These are phyloP conservation scores for Nephrotoma guestfalica DNA, from an alignment of 2,888 invertebrate species.

Conservation along the genomic window DNA sequence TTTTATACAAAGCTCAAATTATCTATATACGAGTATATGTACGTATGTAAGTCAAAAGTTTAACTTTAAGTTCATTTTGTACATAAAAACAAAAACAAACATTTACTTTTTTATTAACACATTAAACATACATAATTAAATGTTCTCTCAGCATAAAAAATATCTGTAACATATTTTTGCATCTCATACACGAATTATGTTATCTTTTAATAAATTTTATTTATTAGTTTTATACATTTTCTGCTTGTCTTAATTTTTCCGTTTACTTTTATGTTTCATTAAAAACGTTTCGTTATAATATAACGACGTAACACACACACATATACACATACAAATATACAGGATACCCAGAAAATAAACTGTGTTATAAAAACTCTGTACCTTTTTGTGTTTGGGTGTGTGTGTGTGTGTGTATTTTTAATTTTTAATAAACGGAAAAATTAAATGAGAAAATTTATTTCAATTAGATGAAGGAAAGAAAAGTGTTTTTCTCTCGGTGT, in stretches of 20 bases:
- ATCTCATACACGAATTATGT: not conserved
- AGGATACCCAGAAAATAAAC: not conserved
- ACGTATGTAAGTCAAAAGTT: not conserved
- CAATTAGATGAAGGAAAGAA: not conserved
- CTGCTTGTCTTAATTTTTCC: not conserved
- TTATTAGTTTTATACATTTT: not conserved
- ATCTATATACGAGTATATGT: not conserved
- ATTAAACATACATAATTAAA: not conserved
- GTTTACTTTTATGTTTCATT: not conserved
- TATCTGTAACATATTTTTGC: not conserved
- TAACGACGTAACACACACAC: not conserved
- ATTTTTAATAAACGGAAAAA: not conserved
- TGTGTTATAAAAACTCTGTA: not conserved
- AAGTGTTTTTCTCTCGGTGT: not conserved
- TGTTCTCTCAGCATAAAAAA: not conserved
- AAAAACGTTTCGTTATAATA: not conserved
- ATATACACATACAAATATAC: not conserved
- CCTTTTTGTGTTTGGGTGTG: not conserved
- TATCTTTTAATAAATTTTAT: not conserved
- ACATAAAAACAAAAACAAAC: not conserved
- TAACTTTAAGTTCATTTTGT: not conserved
- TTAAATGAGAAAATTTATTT: not conserved
- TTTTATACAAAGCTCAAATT: not conserved
- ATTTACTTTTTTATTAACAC: not conserved
- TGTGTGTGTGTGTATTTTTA: not conserved